Percentiles rank a stretch among this genome's conserved stretches.
Evolutionary conservation across 2,888 invertebrate species (phyloP).

Genomic region (Leucophenga maculata): DNA sequence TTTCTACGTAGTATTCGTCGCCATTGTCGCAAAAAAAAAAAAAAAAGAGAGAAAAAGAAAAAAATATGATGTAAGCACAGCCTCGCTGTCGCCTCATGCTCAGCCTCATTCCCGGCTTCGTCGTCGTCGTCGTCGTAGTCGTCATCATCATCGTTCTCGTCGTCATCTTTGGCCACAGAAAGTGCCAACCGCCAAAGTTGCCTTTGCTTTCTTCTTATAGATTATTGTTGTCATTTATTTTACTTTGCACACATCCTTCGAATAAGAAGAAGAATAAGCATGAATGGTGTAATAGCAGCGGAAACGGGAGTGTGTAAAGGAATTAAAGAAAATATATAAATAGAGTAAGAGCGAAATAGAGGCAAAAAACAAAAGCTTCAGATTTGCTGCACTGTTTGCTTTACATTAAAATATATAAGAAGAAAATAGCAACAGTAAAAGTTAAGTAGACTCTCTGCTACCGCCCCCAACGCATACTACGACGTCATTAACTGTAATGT

Average conservation of each 20-base stretch:
- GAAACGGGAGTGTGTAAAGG: too few species aligned
- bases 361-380: neutral
- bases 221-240: constrained; percentile 13
- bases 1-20: constrained; percentile 9
- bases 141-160: neutral
- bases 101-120: neutral
- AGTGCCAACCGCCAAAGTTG: constrained; percentile 17
- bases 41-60: constrained; percentile 22
- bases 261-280: too few species aligned
- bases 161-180: constrained; percentile 4
- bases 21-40: constrained; percentile 46
- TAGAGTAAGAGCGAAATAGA: neutral
- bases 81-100: constrained; percentile 28
- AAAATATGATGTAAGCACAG: constrained; percentile 56
- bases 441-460: too few species aligned
- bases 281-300: too few species aligned
- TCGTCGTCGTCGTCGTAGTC: neutral
- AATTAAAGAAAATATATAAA: neutral
- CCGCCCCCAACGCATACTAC: too few species aligned
- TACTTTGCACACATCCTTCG: neutral
- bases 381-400: neutral
- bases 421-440: constrained; percentile 15
- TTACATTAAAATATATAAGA: constrained; percentile 2
- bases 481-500: too few species aligned
- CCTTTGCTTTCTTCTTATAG: constrained; percentile 4